Conservation (phyloP, 2,888 invertebrate genomes). For the Drosophila yooni region DNA sequence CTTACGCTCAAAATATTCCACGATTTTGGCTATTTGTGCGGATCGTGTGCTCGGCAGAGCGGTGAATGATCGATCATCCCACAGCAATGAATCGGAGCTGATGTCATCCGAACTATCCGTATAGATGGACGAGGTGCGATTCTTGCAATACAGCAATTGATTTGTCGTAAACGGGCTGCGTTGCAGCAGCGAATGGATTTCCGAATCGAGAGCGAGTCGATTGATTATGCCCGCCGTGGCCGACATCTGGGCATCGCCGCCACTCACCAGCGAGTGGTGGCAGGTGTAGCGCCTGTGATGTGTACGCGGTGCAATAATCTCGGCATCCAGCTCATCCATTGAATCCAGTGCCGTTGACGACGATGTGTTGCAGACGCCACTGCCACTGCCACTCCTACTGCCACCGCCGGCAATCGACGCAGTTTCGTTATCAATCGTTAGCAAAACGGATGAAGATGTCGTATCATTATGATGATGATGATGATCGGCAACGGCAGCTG, state of each 20-base stretch:
- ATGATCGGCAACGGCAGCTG: conserved; percentile 52
- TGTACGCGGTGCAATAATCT: conserved; percentile 76
- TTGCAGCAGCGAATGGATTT: conserved; percentile 85
- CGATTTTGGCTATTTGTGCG: conserved; percentile 92
- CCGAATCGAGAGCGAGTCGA: conserved; percentile 85
- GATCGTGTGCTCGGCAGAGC: conserved; percentile 86
- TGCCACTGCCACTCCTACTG: conserved; percentile 21
- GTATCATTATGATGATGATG: conserved; percentile 82
- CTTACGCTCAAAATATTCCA: conserved; percentile 94
- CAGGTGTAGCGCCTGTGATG: conserved; percentile 82
- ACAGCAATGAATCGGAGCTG: conserved; percentile 90
- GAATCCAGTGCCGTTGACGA: conserved; percentile 86
- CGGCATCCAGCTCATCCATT: conserved; percentile 87
- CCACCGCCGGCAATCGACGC: conserved; percentile 62
- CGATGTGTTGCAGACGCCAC: conserved; percentile 56
- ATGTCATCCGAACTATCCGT: conserved; percentile 95
- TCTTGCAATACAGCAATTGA: conserved; percentile 87
- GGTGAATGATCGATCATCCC: conserved; percentile 89
- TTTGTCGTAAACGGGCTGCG: conserved; percentile 85
- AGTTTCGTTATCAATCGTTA: conserved; percentile 86
- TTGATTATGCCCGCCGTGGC: conserved; percentile 86
- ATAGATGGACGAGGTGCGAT: conserved; percentile 92
- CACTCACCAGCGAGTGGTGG: conserved; percentile 83
- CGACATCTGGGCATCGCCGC: conserved; percentile 81
- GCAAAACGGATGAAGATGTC: conserved; percentile 85